Conservation (phyloP, 2,888 invertebrate genomes). For the Melieria picta region DNA sequence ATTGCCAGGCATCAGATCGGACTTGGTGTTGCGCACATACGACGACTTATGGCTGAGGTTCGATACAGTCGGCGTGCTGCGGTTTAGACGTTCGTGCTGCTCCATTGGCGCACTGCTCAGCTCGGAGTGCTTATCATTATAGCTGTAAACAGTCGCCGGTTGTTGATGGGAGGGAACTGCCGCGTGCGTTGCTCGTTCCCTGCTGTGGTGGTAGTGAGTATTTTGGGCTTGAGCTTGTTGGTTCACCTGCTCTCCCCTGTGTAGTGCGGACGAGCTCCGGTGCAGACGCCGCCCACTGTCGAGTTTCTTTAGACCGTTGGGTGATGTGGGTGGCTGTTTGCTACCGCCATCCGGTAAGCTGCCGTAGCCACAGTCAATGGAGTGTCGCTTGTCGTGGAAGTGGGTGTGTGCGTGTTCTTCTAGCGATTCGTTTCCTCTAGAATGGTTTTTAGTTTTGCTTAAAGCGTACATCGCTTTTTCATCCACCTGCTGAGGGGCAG, state of each 20-base stretch:
- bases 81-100: conserved; percentile 25
- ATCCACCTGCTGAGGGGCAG: neutral
- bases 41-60: conserved; percentile 8
- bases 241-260: conserved; percentile 33
- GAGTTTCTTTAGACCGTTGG: conserved; percentile 27
- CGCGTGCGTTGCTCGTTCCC: neutral
- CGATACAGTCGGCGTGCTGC: conserved; percentile 19
- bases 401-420: conserved; percentile 23
- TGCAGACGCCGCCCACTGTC: conserved; percentile 34
- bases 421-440: conserved; percentile 19
- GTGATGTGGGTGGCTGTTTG: conserved; percentile 9
- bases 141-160: no score
- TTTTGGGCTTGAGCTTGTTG: conserved; percentile 1
- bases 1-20: conserved; percentile 38
- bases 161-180: neutral
- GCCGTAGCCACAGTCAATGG: conserved; percentile 46
- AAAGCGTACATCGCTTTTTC: neutral
- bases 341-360: conserved; percentile 15
- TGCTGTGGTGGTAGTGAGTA: conserved; percentile 2
- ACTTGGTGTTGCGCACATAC: conserved; percentile 42
- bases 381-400: conserved; percentile 48
- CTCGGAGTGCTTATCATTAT: neutral
- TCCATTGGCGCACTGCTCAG: neutral
- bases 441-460: conserved; percentile 15
- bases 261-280: conserved; percentile 41